Evolutionary conservation across 1,140 invertebrate genomes (phyloP).

Genomic region (Papilio dardanus): DNA sequence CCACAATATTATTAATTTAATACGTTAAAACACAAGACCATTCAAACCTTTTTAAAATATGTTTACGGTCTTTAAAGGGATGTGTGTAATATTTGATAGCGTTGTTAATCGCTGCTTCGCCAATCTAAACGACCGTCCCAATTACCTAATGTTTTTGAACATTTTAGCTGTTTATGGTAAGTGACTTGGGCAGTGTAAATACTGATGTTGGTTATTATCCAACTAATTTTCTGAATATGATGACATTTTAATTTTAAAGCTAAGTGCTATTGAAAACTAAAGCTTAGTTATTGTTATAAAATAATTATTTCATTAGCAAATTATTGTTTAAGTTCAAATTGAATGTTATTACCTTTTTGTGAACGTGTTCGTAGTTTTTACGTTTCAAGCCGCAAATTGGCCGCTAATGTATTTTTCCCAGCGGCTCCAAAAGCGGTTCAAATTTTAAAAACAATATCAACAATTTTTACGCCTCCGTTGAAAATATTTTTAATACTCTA

Average conservation of each 20-base stretch:
- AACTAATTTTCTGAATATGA: not conserved
- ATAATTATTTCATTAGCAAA: not conserved
- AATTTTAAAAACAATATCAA: not conserved
- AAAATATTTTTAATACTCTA: not conserved
- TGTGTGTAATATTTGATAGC: not conserved
- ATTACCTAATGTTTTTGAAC: not conserved
- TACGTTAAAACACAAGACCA: not conserved
- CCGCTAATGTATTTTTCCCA: not conserved
- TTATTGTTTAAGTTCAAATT: not conserved
- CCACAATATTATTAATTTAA: not conserved
- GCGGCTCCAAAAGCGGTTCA: not conserved
- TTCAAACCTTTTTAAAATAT: not conserved
- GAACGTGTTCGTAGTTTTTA: not conserved
- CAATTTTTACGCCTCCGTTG: not conserved
- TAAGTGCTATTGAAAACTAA: no score
- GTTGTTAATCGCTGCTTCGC: not conserved
- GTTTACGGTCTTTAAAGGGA: not conserved
- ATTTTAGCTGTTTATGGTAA: not conserved
- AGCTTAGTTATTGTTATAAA: no score
- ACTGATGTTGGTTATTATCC: not conserved
- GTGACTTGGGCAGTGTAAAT: not conserved
- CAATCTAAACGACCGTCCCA: slow-evolving; percentile 14
- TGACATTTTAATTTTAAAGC: not conserved
- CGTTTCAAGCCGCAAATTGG: slow-evolving; percentile 1
- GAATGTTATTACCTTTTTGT: not conserved